A percentile compares a stretch with the other conserved stretches of the same genome.
Evolutionary conservation across 1,140 invertebrate species (phyloP).

Genomic region (Eupeodes corollae): DNA sequence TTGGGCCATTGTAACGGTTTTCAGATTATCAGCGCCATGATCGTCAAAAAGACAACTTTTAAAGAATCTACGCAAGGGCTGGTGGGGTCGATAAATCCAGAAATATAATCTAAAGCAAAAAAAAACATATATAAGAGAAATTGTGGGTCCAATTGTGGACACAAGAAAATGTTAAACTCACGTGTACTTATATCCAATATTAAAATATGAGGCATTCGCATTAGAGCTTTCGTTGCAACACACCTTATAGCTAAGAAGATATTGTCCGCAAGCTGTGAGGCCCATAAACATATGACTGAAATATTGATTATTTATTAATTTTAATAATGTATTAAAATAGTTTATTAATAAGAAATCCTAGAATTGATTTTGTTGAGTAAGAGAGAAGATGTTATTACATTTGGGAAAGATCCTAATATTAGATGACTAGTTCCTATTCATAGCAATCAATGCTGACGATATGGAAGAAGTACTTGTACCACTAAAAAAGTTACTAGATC

Average conservation of each 20-base stretch:
- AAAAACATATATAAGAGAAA: background rate
- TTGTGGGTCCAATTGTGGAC: background rate
- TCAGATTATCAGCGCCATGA: slow-evolving; percentile 45
- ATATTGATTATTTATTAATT: slow-evolving; percentile 12
- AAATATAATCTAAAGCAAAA: slow-evolving; percentile 23
- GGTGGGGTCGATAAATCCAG: slow-evolving; percentile 33
- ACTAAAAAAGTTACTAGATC: too few relatives aligned
- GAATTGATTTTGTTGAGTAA: too few relatives aligned
- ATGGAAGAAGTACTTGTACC: too few relatives aligned
- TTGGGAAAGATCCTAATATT: too few relatives aligned
- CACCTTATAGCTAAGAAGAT: slow-evolving; percentile 76
- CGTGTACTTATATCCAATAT: slow-evolving; percentile 35
- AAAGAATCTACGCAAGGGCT: slow-evolving; percentile 25
- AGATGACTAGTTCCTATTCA: too few relatives aligned
- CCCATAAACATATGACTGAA: slow-evolving; percentile 79
- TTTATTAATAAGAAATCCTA: too few relatives aligned
- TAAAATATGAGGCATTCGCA: slow-evolving; percentile 31
- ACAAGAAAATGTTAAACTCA: slow-evolving; percentile 11
- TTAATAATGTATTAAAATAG: slow-evolving; percentile 1
- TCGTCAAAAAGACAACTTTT: slow-evolving; percentile 45
- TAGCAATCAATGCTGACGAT: too few relatives aligned
- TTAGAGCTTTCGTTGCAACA: slow-evolving; percentile 40
- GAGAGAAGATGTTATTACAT: too few relatives aligned
- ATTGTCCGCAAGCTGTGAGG: slow-evolving; percentile 83
- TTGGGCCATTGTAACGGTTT: slow-evolving; percentile 46